Evolutionary conservation across 2,888 invertebrate species (phyloP), one percentile per base, ranked within the genome.

Genomic region (Cheilosia scutellata): DNA sequence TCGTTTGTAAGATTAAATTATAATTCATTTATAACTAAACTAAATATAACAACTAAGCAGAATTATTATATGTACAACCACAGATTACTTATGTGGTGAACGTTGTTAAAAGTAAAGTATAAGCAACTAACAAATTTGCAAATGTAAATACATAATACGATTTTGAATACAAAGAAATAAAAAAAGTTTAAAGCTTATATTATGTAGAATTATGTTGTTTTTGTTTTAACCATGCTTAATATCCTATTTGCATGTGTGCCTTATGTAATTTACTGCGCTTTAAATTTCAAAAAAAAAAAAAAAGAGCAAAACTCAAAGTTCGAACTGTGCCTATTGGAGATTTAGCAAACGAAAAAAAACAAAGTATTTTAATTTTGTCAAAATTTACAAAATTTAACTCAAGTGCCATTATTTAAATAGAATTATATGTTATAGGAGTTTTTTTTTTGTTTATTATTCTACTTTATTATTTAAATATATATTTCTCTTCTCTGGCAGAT

Each of bases 381-480:
- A 44, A 57, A 65, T 66, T 37, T 7, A 16, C 20, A 66, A 71
- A 71, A 68, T 51, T 63, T 16, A 40, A 74, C 57, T 70, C 68
- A 72, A 86, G 84, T 86, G 84, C 84, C 84, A 86, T 86, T 86
- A 80, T 75, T 60, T 40, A 47, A 62, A 71, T 16, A 58, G 42
- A 72, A 55, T 66, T 29, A 72, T 78, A 68, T 42, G 29, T 62
- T 65, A 37, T 40, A 40, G 25, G 2, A 42, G 20, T 47, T 20
- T 13, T 51, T 20, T 25, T 1, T 47, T n/a, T 37, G 7, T 58
- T 49, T 16, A 16, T 11, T 37, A 11, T 11, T 37, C 11, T 11
- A 4, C 11, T 37, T 37, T 11, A 20, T 16, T 68, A 20, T 20
- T 20, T 20, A 20, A 20, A 20, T 44, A 31, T 6, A 6, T 20